These are phyloP conservation scores for Colossoma macropomum DNA, from an alignment of 2,113 vertebrate genomes.

Conservation along the genomic window DNA sequence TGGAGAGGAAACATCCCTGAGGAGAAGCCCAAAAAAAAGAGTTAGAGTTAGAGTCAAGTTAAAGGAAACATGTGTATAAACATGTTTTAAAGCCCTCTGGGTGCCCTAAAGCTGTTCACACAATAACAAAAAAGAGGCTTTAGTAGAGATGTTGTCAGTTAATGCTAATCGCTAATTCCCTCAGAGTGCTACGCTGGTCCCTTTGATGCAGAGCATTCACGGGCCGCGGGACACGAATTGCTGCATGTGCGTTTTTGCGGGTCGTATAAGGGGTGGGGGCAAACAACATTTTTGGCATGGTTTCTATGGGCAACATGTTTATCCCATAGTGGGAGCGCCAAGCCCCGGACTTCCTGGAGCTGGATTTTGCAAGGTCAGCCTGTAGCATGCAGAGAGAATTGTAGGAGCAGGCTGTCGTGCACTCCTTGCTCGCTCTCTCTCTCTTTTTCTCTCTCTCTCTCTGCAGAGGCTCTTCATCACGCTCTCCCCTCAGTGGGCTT, in stretches of 20 bases:
- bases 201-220: slow-evolving; percentile 28
- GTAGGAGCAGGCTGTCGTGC: slow-evolving; percentile 43
- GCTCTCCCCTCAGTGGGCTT: slow-evolving; percentile 42
- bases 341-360: slow-evolving; percentile 47
- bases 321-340: slow-evolving; percentile 39
- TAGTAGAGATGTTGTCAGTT: slow-evolving; percentile 3
- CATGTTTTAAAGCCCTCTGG: background rate
- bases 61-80: background rate
- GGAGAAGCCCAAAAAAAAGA: background rate
- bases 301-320: slow-evolving; percentile 53
- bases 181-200: slow-evolving; percentile 5
- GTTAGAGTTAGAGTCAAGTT: background rate
- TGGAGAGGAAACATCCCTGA: background rate
- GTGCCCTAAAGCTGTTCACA: slow-evolving; percentile 9
- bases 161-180: background rate
- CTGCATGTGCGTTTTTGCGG: slow-evolving; percentile 39
- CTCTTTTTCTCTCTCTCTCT: background rate
- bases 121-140: slow-evolving; percentile 17
- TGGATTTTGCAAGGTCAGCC: slow-evolving; percentile 60
- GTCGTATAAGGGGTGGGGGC: slow-evolving; percentile 29
- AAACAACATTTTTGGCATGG: slow-evolving; percentile 50
- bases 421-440: background rate
- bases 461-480: slow-evolving; percentile 54
- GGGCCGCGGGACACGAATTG: slow-evolving; percentile 16
- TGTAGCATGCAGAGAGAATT: slow-evolving; percentile 36